A percentile compares a stretch with the other conserved stretches of the same genome.
phyloP scores from a whole-genome alignment of 2,113 vertebrate species.

The Nesoenas mayeri region DNA sequence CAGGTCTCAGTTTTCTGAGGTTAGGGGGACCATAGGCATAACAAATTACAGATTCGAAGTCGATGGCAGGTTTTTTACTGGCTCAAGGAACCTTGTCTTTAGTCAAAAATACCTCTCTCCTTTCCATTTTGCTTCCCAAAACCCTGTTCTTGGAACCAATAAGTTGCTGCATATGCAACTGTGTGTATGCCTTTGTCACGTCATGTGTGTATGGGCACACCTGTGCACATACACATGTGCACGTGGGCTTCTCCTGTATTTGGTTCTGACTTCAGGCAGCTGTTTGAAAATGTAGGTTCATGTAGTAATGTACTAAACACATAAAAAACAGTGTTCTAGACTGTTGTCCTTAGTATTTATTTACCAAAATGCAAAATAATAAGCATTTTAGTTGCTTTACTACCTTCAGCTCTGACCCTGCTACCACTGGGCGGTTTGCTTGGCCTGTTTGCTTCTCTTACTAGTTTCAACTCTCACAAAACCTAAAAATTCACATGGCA shows the following conservation, averaged over 20 bases:
- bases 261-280: background rate
- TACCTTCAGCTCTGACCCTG: background rate
- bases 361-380: background rate
- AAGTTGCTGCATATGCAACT: background rate
- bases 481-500: background rate
- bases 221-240: rapidly evolving
- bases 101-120: background rate
- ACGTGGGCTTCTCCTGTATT: background rate
- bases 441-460: conserved; percentile 12
- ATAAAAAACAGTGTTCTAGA: background rate
- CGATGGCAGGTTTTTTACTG: background rate
- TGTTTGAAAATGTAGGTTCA: background rate
- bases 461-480: background rate
- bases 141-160: background rate
- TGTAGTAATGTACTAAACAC: background rate
- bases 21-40: rapidly evolving
- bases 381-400: background rate
- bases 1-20: rapidly evolving
- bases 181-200: rapidly evolving
- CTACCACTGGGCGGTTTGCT: background rate
- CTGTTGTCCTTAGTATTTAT: background rate
- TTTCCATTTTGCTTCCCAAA: background rate
- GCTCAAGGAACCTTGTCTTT: background rate
- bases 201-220: background rate
- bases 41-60: rapidly evolving